A percentile compares a stretch with the other conserved stretches of the same genome.
phyloP scores from a whole-genome alignment of 1,140 invertebrate genomes.

The Eupeodes corollae region DNA sequence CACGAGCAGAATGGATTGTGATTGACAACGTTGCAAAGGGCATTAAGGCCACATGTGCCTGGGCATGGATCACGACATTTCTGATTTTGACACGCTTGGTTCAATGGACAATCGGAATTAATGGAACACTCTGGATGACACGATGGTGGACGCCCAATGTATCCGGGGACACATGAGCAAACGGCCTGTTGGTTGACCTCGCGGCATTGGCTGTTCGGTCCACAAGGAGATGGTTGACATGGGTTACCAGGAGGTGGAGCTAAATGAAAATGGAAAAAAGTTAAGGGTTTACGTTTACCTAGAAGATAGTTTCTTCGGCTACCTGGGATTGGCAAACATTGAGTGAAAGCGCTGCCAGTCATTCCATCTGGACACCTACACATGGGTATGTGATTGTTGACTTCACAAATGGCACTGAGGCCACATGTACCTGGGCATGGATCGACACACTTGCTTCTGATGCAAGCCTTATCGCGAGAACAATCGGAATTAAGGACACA shows the following conservation, averaged over 20 bases:
- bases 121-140: constrained; percentile 53
- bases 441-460: constrained; percentile 57
- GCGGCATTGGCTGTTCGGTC: constrained; percentile 50
- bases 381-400: constrained; percentile 57
- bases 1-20: constrained; percentile 74
- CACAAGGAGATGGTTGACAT: constrained; percentile 66
- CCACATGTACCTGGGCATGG: constrained; percentile 67
- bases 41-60: constrained; percentile 55
- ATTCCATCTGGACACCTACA: constrained; percentile 53
- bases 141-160: constrained; percentile 48
- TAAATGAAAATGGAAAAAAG: constrained; percentile 34
- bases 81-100: constrained; percentile 56
- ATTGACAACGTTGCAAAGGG: constrained; percentile 67
- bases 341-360: constrained; percentile 67
- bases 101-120: constrained; percentile 53
- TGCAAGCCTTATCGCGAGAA: constrained; percentile 49
- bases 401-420: constrained; percentile 54
- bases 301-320: constrained; percentile 51
- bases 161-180: constrained; percentile 51
- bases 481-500: constrained; percentile 59
- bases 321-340: constrained; percentile 39
- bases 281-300: constrained; percentile 34
- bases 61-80: constrained; percentile 56
- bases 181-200: constrained; percentile 46
- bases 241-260: constrained; percentile 35